These are phyloP conservation scores for Synaphobranchus kaupii DNA, from an alignment of 2,797 vertebrate genomes.

Conservation along the genomic window DNA sequence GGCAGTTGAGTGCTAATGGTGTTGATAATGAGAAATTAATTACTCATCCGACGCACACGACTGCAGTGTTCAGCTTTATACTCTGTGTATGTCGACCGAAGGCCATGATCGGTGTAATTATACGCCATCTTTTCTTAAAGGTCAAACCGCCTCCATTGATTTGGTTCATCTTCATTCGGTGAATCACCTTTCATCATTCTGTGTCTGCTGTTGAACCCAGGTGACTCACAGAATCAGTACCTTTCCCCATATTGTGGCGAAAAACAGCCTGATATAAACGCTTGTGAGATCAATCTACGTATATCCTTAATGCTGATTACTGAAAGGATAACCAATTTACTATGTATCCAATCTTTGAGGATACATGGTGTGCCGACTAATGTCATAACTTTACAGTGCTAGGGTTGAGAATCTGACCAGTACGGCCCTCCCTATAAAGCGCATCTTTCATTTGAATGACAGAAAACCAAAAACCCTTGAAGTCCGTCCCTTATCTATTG, in stretches of 20 bases:
- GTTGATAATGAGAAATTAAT: neutral
- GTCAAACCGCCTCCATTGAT: neutral
- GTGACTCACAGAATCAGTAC: neutral
- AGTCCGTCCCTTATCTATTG: too few species aligned
- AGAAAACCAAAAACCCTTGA: too few species aligned
- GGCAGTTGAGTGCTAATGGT: too few species aligned
- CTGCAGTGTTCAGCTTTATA: neutral
- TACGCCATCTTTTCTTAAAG: neutral
- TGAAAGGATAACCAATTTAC: too few species aligned
- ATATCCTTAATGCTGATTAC: too few species aligned
- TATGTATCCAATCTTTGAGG: too few species aligned
- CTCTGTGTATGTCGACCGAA: neutral
- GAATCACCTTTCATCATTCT: neutral
- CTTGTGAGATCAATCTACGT: neutral
- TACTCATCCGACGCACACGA: neutral
- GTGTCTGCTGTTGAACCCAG: neutral
- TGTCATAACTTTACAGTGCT: too few species aligned
- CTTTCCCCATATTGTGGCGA: neutral
- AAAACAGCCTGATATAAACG: neutral
- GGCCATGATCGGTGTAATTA: neutral
- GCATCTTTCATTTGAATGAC: too few species aligned
- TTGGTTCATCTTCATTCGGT: neutral
- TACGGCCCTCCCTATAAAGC: too few species aligned
- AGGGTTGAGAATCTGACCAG: too few species aligned
- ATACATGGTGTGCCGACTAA: too few species aligned